These are phyloP conservation scores for Chaetops frenatus DNA, from an alignment of 2,113 vertebrate species.

Conservation along the genomic window DNA sequence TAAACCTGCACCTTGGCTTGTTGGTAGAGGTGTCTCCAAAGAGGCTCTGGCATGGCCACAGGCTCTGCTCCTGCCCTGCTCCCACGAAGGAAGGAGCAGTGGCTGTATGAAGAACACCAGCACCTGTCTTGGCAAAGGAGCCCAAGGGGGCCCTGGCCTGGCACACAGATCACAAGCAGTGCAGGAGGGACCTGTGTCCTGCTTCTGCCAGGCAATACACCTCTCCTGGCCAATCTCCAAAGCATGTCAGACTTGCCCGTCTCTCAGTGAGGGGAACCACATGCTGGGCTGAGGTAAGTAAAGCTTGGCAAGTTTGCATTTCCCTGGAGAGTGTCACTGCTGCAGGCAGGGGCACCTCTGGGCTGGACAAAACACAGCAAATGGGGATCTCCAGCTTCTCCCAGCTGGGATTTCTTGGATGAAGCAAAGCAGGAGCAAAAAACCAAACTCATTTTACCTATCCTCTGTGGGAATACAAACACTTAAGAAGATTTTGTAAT, in stretches of 20 bases:
- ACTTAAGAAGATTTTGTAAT: background rate
- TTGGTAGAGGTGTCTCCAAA: background rate
- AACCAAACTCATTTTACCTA: background rate
- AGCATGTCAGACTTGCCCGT: accelerated
- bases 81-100: background rate
- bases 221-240: background rate
- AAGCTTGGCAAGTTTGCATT: background rate
- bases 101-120: background rate
- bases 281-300: background rate
- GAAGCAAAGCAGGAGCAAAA: background rate
- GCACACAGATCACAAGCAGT: background rate
- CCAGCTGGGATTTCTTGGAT: background rate
- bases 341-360: background rate
- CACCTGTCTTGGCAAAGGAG: background rate
- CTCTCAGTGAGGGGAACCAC: background rate
- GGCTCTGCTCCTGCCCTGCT: background rate
- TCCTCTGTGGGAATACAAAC: background rate
- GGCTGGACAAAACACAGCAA: background rate
- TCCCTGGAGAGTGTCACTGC: background rate
- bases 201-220: background rate
- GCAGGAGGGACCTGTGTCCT: accelerated
- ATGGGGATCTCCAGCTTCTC: background rate
- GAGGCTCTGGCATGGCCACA: background rate
- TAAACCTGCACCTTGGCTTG: background rate
- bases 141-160: accelerated